Evolutionary conservation across 2,797 vertebrate genomes (phyloP).

Genomic region (Sebastiscus tertius): DNA sequence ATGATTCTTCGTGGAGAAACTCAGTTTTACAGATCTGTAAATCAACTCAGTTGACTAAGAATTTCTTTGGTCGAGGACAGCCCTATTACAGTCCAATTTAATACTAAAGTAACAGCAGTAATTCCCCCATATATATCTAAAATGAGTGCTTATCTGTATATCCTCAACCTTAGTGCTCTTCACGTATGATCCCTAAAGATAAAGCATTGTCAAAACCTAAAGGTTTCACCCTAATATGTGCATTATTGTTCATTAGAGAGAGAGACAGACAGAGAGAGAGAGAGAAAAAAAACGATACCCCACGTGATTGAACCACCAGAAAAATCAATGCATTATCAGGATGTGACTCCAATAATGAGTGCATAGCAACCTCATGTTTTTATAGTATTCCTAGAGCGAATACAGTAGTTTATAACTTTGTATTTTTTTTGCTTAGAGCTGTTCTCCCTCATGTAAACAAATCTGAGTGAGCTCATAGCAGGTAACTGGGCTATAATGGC

Average conservation of each 20-base stretch:
- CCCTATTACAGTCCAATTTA: not conserved
- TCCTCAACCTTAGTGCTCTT: not conserved
- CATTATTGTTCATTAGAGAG: not conserved
- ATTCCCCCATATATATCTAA: not conserved
- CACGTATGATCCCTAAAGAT: not conserved
- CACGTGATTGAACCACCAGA: not conserved
- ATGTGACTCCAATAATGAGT: not conserved
- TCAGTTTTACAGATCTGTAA: too few relatives aligned
- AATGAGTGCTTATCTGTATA: not conserved
- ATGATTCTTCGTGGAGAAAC: too few relatives aligned
- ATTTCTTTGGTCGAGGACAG: too few relatives aligned
- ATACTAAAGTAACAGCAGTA: not conserved
- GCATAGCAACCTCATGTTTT: not conserved
- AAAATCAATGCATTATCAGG: not conserved
- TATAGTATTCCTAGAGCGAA: not conserved
- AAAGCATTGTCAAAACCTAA: not conserved
- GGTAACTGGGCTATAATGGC: not conserved
- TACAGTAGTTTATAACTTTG: not conserved
- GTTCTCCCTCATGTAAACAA: not conserved
- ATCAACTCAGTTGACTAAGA: too few relatives aligned
- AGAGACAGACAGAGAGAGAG: not conserved
- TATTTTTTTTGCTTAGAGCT: not conserved
- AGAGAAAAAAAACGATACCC: not conserved
- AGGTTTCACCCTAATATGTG: not conserved
- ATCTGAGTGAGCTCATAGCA: not conserved